Evolutionary conservation across 2,797 vertebrate genomes (phyloP).

Genomic region (Lophotriccus pileatus): DNA sequence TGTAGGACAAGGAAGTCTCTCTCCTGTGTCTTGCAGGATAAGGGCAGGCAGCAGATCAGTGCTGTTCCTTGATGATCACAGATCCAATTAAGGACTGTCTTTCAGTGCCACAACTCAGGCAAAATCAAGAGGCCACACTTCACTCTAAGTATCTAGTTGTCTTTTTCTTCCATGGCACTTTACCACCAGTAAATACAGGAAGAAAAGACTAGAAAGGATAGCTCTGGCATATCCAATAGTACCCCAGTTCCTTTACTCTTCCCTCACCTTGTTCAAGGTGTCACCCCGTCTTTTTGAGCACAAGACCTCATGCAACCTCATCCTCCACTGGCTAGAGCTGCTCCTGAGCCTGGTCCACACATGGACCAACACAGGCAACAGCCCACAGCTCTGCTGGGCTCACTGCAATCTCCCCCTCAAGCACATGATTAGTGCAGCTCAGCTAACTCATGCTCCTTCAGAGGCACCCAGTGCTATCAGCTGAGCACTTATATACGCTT

Average conservation of each 20-base stretch:
- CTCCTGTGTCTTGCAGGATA: background rate
- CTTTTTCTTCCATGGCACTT: background rate
- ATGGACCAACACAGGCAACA: fast-evolving
- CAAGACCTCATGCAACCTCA: background rate
- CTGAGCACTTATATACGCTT: background rate
- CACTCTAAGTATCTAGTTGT: background rate
- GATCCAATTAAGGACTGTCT: background rate
- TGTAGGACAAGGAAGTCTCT: background rate
- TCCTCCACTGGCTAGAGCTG: background rate
- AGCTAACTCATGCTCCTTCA: background rate
- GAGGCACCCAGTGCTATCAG: background rate
- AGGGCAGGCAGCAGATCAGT: background rate
- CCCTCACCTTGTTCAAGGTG: background rate
- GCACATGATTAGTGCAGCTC: fast-evolving
- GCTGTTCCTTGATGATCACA: background rate
- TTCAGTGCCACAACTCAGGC: background rate
- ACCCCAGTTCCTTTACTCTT: background rate
- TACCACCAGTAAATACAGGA: background rate
- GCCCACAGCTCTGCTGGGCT: background rate
- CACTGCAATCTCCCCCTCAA: background rate
- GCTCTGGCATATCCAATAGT: background rate
- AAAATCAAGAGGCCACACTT: background rate
- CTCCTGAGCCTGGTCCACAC: background rate
- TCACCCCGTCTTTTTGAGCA: background rate
- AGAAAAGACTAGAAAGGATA: background rate